A percentile compares a stretch with the other conserved stretches of the same genome.
Evolutionary conservation across 1,140 invertebrate species (phyloP).

Genomic region (Dendroctonus ponderosae): DNA sequence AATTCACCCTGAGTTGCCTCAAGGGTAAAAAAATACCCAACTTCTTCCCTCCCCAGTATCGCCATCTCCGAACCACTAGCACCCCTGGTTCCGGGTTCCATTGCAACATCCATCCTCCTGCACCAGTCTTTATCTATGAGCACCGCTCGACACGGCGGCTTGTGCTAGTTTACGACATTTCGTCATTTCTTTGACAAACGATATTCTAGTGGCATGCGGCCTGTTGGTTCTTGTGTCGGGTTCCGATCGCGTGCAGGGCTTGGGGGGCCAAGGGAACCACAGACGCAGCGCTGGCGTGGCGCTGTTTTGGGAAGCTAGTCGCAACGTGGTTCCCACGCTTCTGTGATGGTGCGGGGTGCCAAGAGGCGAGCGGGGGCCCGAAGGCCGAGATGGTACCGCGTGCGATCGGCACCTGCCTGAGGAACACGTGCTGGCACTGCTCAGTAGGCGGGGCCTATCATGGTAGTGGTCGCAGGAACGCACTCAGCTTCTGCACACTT

Average conservation of each 20-base stretch:
- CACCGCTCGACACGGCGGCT: too few relatives aligned
- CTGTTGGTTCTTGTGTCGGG: slow-evolving; percentile 1
- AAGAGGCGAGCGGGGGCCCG: slow-evolving; percentile 24
- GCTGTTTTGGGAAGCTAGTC: slow-evolving; percentile 48
- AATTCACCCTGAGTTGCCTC: too few relatives aligned
- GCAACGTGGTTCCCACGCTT: slow-evolving; percentile 45
- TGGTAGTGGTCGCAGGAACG: not conserved
- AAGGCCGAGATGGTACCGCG: slow-evolving; percentile 37
- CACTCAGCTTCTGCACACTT: too few relatives aligned
- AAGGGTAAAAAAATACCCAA: too few relatives aligned
- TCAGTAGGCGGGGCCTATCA: slow-evolving; percentile 15
- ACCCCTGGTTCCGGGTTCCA: too few relatives aligned
- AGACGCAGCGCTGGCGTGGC: slow-evolving; percentile 32
- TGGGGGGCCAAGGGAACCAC: slow-evolving; percentile 44
- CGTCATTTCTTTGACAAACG: not conserved
- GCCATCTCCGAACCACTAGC: too few relatives aligned
- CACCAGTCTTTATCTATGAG: too few relatives aligned
- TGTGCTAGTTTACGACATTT: too few relatives aligned
- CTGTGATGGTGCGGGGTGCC: slow-evolving; percentile 40
- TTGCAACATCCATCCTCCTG: too few relatives aligned
- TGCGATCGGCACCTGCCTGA: slow-evolving; percentile 40
- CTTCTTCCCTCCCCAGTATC: too few relatives aligned
- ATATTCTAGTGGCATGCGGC: not conserved
- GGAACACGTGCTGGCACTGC: slow-evolving; percentile 38
- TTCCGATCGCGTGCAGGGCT: slow-evolving; percentile 16